These are phyloP conservation scores for Drosophila fungiperda DNA, from an alignment of 2,888 invertebrate species.

Conservation along the genomic window DNA sequence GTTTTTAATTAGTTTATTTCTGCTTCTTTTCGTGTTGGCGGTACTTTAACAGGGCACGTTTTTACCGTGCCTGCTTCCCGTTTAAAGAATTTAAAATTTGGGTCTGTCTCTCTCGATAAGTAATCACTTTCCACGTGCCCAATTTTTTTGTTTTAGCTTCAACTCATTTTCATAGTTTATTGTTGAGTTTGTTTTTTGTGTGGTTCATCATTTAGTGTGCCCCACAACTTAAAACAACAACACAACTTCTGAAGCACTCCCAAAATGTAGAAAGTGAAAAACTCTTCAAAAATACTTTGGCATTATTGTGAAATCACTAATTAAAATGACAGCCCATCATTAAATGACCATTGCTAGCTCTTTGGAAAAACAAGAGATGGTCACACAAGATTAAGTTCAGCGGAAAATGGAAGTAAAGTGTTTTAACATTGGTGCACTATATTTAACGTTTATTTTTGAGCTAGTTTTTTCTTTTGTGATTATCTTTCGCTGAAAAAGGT, in stretches of 20 bases:
- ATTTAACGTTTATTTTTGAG: background rate
- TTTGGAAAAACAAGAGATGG: slow-evolving; percentile 4
- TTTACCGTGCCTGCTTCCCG: slow-evolving; percentile 25
- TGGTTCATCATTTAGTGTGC: background rate
- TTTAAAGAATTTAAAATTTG: slow-evolving; percentile 32
- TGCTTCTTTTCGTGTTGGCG: slow-evolving; percentile 14
- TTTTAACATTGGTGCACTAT: background rate
- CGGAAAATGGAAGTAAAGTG: background rate
- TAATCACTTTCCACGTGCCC: slow-evolving; percentile 72
- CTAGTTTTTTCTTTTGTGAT: background rate
- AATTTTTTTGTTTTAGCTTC: slow-evolving; percentile 19
- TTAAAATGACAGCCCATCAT: slow-evolving; percentile 7
- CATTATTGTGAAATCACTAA: slow-evolving; percentile 17
- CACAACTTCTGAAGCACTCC: slow-evolving; percentile 23
- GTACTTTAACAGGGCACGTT: slow-evolving; percentile 15
- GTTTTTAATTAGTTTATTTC: slow-evolving; percentile 48
- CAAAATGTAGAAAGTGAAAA: slow-evolving; percentile 59
- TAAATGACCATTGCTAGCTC: background rate
- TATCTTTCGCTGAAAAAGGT: background rate
- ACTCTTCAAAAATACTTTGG: background rate
- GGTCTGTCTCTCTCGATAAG: slow-evolving; percentile 48
- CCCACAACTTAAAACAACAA: slow-evolving; percentile 1
- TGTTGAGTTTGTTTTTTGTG: slow-evolving; percentile 29
- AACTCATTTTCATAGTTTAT: slow-evolving; percentile 71
- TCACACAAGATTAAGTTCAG: slow-evolving; percentile 24